These are phyloP conservation scores for Clepsis dumicolana DNA, from an alignment of 2,888 invertebrate genomes.

Conservation along the genomic window DNA sequence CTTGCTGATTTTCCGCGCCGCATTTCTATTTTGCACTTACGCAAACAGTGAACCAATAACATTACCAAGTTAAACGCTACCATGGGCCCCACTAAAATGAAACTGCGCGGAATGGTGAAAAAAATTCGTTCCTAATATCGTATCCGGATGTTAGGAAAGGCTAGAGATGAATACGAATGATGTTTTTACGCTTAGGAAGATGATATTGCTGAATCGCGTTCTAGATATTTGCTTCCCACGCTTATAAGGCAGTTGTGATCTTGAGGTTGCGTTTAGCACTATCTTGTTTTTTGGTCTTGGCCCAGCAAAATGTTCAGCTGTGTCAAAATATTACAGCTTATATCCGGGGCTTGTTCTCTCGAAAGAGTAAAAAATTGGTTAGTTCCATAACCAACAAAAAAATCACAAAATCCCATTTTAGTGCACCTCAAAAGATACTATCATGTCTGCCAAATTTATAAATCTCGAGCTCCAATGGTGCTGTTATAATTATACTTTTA, in stretches of 20 bases:
- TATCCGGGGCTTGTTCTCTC: too few species aligned
- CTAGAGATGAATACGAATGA: constrained; percentile 44
- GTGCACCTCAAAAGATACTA: too few species aligned
- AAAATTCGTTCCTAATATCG: constrained; percentile 44
- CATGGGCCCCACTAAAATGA: constrained; percentile 39
- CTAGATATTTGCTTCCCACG: constrained; percentile 21
- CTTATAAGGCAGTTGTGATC: neutral
- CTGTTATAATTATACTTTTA: too few species aligned
- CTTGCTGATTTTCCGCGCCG: constrained; percentile 6
- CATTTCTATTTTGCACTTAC: constrained; percentile 25
- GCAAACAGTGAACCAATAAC: constrained; percentile 40
- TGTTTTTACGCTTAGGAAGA: constrained; percentile 40
- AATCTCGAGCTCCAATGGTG: too few species aligned
- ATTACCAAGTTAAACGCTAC: constrained; percentile 41
- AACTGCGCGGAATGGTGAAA: constrained; percentile 42
- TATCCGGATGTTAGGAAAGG: constrained; percentile 41
- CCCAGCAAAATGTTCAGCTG: neutral
- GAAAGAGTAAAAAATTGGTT: too few species aligned
- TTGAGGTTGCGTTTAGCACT: neutral
- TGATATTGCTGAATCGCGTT: constrained; percentile 38
- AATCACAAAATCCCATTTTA: too few species aligned
- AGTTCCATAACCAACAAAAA: too few species aligned
- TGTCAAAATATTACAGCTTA: too few species aligned
- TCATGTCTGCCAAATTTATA: too few species aligned
- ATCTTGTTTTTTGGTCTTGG: neutral